phyloP scores from a whole-genome alignment of 2,113 vertebrate genomes.

The Rousettus leschenaultii region DNA sequence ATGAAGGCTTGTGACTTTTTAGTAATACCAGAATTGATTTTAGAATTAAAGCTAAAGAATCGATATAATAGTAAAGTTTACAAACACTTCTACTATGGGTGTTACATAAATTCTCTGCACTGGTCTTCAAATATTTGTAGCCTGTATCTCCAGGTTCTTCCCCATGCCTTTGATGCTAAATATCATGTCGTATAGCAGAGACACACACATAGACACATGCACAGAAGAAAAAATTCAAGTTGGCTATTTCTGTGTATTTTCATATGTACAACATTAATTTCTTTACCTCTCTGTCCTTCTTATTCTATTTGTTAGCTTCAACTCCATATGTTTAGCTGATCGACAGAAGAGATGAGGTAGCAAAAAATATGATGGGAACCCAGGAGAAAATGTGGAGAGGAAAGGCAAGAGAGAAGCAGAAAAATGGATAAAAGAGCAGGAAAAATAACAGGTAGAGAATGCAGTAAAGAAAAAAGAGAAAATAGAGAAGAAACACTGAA shows the following conservation, averaged over 20 bases:
- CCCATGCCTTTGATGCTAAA: not conserved
- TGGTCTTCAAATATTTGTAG: not conserved
- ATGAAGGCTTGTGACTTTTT: not conserved
- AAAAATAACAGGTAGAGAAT: not conserved
- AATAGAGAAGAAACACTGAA: not conserved
- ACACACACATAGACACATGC: rapidly evolving
- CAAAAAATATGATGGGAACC: not conserved
- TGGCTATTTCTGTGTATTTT: not conserved
- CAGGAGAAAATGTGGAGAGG: not conserved
- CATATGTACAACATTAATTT: not conserved
- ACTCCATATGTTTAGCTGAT: not conserved
- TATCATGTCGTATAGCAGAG: not conserved
- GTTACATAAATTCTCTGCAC: not conserved
- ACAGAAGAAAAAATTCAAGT: not conserved
- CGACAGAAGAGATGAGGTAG: not conserved
- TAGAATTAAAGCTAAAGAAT: not conserved
- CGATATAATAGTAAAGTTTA: not conserved
- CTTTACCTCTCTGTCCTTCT: not conserved
- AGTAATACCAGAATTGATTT: not conserved
- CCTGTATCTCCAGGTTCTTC: not conserved
- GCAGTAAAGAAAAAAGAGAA: not conserved
- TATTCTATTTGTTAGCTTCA: not conserved
- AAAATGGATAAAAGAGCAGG: not conserved
- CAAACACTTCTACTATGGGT: not conserved
- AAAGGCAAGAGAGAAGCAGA: not conserved